Evolutionary conservation across 2,113 vertebrate species (phyloP).

Genomic region (Cricetomys ansorgei): DNA sequence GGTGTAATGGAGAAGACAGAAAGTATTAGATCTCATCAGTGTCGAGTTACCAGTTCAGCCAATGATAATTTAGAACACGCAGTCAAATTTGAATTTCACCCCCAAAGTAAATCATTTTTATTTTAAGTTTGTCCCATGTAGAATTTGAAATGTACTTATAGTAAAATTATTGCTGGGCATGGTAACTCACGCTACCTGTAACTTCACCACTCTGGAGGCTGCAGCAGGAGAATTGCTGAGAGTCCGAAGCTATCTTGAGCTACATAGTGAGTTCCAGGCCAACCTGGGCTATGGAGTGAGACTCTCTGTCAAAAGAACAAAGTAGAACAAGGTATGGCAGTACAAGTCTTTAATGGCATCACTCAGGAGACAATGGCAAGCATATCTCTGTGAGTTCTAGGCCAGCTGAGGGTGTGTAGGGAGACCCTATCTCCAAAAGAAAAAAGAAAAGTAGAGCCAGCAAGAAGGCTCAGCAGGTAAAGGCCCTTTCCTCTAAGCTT

Average conservation of each 20-base stretch:
- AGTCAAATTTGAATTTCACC: constrained; percentile 49
- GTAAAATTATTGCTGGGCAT: not conserved
- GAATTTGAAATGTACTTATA: not conserved
- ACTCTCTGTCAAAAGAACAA: not conserved
- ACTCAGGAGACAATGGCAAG: not conserved
- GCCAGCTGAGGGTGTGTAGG: not conserved
- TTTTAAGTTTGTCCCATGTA: not conserved
- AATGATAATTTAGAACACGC: not conserved
- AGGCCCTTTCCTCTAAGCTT: not conserved
- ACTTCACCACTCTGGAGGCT: not conserved
- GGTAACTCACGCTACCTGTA: not conserved
- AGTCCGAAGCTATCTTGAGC: not conserved
- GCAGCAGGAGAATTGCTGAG: not conserved
- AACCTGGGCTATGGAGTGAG: not conserved
- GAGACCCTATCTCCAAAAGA: not conserved
- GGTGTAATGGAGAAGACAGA: not conserved
- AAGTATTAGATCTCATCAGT: constrained; percentile 19
- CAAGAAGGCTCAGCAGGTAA: not conserved
- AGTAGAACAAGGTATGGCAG: not conserved
- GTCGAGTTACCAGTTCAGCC: constrained; percentile 27
- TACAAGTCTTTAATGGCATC: not conserved
- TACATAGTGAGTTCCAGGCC: not conserved
- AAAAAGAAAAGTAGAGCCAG: not conserved
- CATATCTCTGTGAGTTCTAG: not conserved
- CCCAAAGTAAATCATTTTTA: not conserved